These are phyloP conservation scores for Aphelinus atriplicis DNA, from an alignment of 1,140 invertebrate genomes.

Conservation along the genomic window DNA sequence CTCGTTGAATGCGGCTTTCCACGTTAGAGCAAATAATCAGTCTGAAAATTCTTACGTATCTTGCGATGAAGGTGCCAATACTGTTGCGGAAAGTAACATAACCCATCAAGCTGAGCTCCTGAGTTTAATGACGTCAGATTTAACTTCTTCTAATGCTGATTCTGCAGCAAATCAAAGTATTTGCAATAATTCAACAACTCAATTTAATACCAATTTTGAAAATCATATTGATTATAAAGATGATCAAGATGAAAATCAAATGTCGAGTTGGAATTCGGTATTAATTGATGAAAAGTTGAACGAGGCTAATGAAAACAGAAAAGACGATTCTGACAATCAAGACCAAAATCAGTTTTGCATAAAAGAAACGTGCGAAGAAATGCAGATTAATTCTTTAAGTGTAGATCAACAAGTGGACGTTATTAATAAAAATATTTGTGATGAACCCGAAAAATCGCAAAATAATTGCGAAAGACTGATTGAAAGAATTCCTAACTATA, in stretches of 20 bases:
- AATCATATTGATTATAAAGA: conserved; percentile 17
- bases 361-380: conserved; percentile 45
- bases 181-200: neutral
- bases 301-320: conserved; percentile 51
- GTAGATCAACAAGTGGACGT: conserved; percentile 1
- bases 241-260: conserved; percentile 33
- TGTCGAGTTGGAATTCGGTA: conserved; percentile 29
- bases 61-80: neutral
- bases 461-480: neutral
- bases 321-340: conserved; percentile 32
- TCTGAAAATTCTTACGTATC: neutral
- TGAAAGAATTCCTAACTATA: conserved; percentile 46
- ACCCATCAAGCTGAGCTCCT: neutral
- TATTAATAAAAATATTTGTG: neutral
- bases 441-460: conserved; percentile 21
- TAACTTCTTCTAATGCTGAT: neutral
- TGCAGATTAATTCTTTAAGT: neutral
- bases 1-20: neutral
- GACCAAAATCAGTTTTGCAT: conserved; percentile 34
- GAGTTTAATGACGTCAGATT: neutral
- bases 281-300: conserved; percentile 49
- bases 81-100: neutral
- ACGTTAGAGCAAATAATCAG: neutral
- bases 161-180: conserved; percentile 11
- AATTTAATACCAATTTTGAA: conserved; percentile 16